These are phyloP conservation scores for Fregetta grallaria DNA, from an alignment of 2,113 vertebrate species.

Conservation along the genomic window DNA sequence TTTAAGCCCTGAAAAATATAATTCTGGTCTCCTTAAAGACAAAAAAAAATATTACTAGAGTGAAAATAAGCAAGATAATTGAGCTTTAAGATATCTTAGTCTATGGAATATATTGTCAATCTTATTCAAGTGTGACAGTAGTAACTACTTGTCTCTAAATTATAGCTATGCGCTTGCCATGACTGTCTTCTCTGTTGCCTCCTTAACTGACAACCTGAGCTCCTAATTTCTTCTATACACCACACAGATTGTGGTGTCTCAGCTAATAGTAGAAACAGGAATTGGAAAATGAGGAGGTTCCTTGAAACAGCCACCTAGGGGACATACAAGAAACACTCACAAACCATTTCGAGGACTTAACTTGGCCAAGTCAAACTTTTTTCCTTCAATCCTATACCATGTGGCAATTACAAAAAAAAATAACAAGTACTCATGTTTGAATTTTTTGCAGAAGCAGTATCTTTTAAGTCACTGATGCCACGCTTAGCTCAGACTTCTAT, in stretches of 20 bases:
- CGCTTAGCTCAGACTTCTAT: rapidly evolving
- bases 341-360: neutral
- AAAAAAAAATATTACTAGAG: neutral
- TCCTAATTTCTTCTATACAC: neutral
- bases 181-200: neutral
- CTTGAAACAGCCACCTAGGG: neutral
- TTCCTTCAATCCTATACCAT: neutral
- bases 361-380: neutral
- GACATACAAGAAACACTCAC: neutral
- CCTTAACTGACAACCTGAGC: neutral
- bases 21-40: neutral
- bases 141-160: neutral
- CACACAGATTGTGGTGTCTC: neutral
- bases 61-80: neutral
- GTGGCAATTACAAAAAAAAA: neutral
- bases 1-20: neutral
- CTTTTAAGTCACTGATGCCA: neutral
- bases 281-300: neutral
- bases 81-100: neutral
- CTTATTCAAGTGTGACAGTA: neutral
- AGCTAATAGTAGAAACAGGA: neutral
- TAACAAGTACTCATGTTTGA: neutral
- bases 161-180: neutral
- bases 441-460: neutral
- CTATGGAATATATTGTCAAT: neutral